Base-by-base conservation (phyloP, 2,113 vertebrate genomes). In the Montifringilla adamsi region DNA sequence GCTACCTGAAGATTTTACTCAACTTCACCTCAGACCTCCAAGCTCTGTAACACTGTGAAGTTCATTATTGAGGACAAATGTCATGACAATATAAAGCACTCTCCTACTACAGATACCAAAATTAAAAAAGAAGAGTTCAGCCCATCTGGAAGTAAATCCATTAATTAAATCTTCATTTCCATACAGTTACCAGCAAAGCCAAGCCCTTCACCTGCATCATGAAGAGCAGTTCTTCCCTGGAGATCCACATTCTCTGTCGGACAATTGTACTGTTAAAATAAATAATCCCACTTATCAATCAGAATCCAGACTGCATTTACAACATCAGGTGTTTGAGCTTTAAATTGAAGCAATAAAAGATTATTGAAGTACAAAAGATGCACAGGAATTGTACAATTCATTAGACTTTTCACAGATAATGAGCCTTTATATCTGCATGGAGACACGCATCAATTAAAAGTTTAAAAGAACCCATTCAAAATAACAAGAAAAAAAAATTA, bases 201-300 rank as follows among this genome's bases (percentile, higher is more conserved):
- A 82, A 72, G 4, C 15, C 31, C 53, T 97, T 98, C 87, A 99
- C 99, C 99, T 68, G 99, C 99, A 93, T 99, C 99, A 35, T 99
- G 99, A 50, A 99, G 98, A 39, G 99, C 99, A 2, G 99, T 99
- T 93, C 99, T 98, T 43, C 99, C 99, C 79, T 99, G 99, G 31
- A 99, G 98, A 97, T 99, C 99, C 94, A 98, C 98, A 12, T 99
- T 99, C 91, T 99, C 99, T 5, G 99, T 99, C 9, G 99, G 99
- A 95, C 99, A 99, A 46, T 98, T 99, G 96, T 99, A 99, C 99
- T 99, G 96, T 91, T 82, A 94, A 93, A 96, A 96, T 80, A 95
- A 84, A 28, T 5, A 80, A 69, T 5, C 19, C 31, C 13, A 1
- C 13, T 80, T 13, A 83, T 5, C 50, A 66, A 0, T 11, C 11